Percentiles rank a stretch among this genome's conserved stretches.
Conservation (phyloP, 1,140 invertebrate genomes). For the Stegodyphus mimosarum region DNA sequence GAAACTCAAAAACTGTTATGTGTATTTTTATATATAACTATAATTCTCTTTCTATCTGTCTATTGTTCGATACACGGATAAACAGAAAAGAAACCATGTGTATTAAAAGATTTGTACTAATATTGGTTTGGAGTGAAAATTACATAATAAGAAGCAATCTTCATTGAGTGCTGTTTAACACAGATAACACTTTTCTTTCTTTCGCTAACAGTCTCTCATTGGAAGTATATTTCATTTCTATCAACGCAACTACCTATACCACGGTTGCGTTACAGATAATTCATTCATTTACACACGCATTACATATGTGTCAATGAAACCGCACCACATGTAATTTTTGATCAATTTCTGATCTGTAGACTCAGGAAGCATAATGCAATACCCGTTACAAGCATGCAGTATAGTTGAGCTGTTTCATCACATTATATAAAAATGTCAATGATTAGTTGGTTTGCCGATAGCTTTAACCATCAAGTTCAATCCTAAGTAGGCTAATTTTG, state of each 20-base stretch:
- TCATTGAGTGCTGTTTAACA: no score
- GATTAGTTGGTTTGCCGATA: slow-evolving; percentile 49
- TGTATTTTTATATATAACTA: no score
- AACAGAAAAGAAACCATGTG: no score
- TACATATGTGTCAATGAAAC: not conserved
- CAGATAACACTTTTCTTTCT: no score
- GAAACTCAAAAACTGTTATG: no score
- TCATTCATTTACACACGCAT: not conserved
- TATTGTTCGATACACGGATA: no score
- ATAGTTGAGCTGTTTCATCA: not conserved
- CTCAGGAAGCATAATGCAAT: not conserved
- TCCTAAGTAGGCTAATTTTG: slow-evolving; percentile 52
- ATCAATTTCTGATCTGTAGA: not conserved
- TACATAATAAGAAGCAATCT: no score
- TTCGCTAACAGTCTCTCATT: not conserved
- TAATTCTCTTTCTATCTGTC: no score
- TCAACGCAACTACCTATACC: not conserved
- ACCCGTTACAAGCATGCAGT: not conserved
- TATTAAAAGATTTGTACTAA: no score
- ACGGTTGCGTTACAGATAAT: not conserved
- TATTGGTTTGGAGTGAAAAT: no score
- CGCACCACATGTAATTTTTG: not conserved
- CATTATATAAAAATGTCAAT: slow-evolving; percentile 16
- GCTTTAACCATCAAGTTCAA: slow-evolving; percentile 60
- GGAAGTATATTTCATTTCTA: not conserved